Evolutionary conservation across 2,888 invertebrate species (phyloP).

Genomic region (Leucophenga montana): DNA sequence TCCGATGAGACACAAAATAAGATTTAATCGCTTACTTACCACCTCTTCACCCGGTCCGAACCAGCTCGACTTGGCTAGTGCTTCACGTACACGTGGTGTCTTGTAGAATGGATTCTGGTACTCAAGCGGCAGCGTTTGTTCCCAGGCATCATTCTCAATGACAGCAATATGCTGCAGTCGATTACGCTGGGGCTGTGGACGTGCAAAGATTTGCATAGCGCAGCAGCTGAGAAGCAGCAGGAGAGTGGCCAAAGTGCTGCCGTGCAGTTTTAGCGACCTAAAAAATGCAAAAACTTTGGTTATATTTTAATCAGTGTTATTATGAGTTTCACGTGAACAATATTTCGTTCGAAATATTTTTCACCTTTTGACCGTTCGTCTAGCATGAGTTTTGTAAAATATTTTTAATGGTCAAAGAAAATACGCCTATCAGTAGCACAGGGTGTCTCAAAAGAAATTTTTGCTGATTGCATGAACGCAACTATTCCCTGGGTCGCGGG

Average conservation of each 20-base stretch:
- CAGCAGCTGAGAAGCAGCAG: constrained; percentile 22
- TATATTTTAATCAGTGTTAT: no score
- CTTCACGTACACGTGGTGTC: constrained; percentile 76
- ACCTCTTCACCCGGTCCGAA: constrained; percentile 78
- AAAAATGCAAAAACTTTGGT: no score
- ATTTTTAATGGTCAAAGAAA: no score
- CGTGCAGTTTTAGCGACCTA: background rate
- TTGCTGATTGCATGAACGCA: no score
- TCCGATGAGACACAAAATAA: background rate
- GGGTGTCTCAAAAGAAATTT: no score
- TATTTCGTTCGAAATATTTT: no score
- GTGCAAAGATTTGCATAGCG: constrained; percentile 12
- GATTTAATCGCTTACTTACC: constrained; percentile 74
- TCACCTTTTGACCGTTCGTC: no score
- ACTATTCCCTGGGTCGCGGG: no score
- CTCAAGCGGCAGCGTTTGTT: constrained; percentile 76
- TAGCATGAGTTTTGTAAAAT: no score
- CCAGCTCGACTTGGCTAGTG: constrained; percentile 76
- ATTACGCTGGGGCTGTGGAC: constrained; percentile 55
- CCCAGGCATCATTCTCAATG: constrained; percentile 76
- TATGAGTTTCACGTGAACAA: no score
- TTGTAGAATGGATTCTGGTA: constrained; percentile 77
- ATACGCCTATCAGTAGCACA: no score
- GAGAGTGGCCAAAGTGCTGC: background rate
- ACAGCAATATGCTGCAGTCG: constrained; percentile 76